Conservation (phyloP, 2,888 invertebrate genomes). For the Phragmatobia fuliginosa region DNA sequence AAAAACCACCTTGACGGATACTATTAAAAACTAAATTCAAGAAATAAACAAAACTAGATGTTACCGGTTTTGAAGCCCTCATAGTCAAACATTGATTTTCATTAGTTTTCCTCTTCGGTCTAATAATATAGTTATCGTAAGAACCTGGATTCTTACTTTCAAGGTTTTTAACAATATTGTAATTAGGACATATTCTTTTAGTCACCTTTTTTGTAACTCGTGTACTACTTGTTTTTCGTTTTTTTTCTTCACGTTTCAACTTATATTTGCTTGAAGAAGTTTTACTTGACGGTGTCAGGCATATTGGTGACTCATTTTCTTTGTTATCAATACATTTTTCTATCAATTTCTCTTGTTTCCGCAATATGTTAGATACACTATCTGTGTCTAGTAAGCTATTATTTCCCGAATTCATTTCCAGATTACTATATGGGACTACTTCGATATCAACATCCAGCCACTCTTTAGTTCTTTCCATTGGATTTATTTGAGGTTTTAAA, state of each 20-base stretch:
- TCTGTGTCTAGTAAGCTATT: slow-evolving; percentile 57
- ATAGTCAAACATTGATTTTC: slow-evolving; percentile 46
- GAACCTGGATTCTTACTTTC: slow-evolving; percentile 49
- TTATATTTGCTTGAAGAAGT: slow-evolving; percentile 30
- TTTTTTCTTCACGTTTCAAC: slow-evolving; percentile 42
- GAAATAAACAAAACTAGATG: slow-evolving; percentile 27
- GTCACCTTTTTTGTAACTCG: slow-evolving; percentile 52
- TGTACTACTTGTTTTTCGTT: slow-evolving; percentile 52
- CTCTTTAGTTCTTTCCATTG: slow-evolving; percentile 62
- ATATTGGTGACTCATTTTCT: slow-evolving; percentile 28
- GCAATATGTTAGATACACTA: slow-evolving; percentile 42
- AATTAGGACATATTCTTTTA: slow-evolving; percentile 52
- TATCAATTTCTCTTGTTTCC: slow-evolving; percentile 50
- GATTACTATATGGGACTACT: slow-evolving; percentile 47
- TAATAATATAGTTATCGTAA: slow-evolving; percentile 42
- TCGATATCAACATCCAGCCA: slow-evolving; percentile 66
- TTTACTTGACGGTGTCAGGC: slow-evolving; percentile 42
- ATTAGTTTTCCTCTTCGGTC: slow-evolving; percentile 45
- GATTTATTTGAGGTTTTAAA: slow-evolving; percentile 40
- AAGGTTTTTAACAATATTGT: slow-evolving; percentile 47
- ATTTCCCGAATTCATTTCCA: slow-evolving; percentile 43
- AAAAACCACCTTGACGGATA: not conserved
- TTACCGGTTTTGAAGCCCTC: slow-evolving; percentile 65
- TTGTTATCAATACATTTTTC: slow-evolving; percentile 31
- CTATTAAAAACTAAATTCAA: not conserved